Evolutionary conservation across 2,797 vertebrate species (phyloP), one percentile per base, ranked within the genome.

Genomic region (Glossophaga mutica): DNA sequence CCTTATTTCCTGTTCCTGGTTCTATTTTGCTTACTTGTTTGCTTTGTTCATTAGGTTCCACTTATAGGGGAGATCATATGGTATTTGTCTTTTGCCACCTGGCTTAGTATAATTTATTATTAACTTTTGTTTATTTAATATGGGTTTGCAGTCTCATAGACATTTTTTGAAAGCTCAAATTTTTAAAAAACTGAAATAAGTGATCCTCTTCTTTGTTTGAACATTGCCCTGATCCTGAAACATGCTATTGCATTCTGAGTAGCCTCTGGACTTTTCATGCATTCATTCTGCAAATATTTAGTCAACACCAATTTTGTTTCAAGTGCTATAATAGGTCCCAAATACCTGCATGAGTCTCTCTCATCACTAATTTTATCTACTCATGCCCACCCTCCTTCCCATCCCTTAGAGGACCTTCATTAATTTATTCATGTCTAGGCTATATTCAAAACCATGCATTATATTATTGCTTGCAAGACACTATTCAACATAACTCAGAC

Each of bases 51-150:
- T 62, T 62, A 29, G 11, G 26, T 62, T 62, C 59, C 29, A 32
- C 59, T 62, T 62, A 32, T 62, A 62, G 26, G 59, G 6, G 26
- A 62, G 26, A 62, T 32, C 26, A 62, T 62, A 14, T 14, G 26
- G 12, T 29, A 29, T 62, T 62, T 29, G 59, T 62, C 59, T 62
- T 62, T 62, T 2, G 5, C 59, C 59, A 62, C 59, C 9, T 62
- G 11, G 11, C 59, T 62, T 62, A 62, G 11, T 81, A 32, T 57
- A 88, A 83, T 91, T 94, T 89, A 87, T 87, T 16, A 84, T 91
- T 96, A 87, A 12, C 3, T 52, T 91, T 82, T 68, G 81, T 57
- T 96, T 94, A 68, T 83, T 94, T 81, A 89, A 29, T 9, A 65
- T 44, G 1, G 0, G 3, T 46, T 92, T 87, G 39, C 39, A 67